Base-by-base conservation (phyloP, 2,888 invertebrate genomes). In the Polydrusus pterygomalis region DNA sequence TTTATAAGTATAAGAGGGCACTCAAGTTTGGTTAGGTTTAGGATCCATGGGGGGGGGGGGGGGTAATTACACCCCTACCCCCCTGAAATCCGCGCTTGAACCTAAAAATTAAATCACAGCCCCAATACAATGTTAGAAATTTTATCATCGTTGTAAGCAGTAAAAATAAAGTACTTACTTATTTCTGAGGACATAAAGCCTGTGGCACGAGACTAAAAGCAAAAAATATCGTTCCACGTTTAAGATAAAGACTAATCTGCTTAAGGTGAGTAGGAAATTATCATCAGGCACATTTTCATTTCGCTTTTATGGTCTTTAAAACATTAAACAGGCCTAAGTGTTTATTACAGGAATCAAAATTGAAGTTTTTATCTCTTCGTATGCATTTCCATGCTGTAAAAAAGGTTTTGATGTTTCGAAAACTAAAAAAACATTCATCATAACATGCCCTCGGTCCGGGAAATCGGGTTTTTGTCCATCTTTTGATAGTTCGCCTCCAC, bases 241-340 rank as follows among this genome's bases (percentile, higher is more conserved):
- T 38, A 34, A 60, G 58, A 60, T 60, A 60, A 60, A 60, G 38
- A 11, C 38, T 60, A 60, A 60, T 60, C 58, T 60, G 38, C 38
- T 60, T 38, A 60, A 60, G 58, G 58, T 60, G 58, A 38, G 18
- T 8, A 60, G 38, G 11, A 60, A 60, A 60, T 60, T 60, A 60
- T 38, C 58, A 38, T 38, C 38, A 11, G 58, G 38, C 58, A 38
- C 58, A 60, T 38, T 60, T 60, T 60, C 58, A 38, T 60, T 60
- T 13, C 0, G 58, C 17, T 38, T 60, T 60, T 60, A 60, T 38
- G 58, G 18, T 15, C 58, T 13, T 60, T 60, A 17, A 60, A 60
- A 60, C 58, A 60, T 60, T 60, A 60, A 60, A 13, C 58, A 60
- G 38, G 58, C 58, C 38, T 60, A 18, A 60, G 18, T 60, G 58